phyloP scores from a whole-genome alignment of 2,113 vertebrate species.

The Mirza zaza region DNA sequence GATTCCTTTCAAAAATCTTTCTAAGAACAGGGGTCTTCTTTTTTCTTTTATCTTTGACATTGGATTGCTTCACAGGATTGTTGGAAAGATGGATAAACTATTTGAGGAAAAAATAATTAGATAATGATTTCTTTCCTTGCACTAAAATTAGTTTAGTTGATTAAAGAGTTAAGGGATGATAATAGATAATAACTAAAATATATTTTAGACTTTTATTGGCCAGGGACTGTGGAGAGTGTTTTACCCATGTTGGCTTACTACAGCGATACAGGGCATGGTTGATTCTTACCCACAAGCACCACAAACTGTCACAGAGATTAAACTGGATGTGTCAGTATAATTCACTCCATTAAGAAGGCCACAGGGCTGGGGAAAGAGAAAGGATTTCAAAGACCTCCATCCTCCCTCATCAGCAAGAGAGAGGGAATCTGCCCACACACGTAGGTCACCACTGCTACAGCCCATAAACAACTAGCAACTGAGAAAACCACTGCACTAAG shows the following conservation, averaged over 20 bases:
- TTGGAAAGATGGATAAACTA: not conserved
- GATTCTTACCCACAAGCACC: too few relatives aligned
- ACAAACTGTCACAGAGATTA: too few relatives aligned
- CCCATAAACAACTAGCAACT: too few relatives aligned
- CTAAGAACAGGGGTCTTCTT: not conserved
- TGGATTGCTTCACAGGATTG: not conserved
- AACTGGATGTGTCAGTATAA: too few relatives aligned
- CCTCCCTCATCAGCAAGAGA: too few relatives aligned
- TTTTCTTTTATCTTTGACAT: not conserved
- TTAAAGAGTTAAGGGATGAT: conserved; percentile 31
- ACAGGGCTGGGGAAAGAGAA: too few relatives aligned
- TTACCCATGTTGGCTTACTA: not conserved
- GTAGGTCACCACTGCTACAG: too few relatives aligned
- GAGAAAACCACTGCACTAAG: too few relatives aligned
- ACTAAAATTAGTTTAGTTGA: not conserved
- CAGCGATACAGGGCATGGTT: not conserved
- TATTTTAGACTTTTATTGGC: not conserved
- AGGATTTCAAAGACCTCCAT: too few relatives aligned
- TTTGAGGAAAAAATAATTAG: not conserved
- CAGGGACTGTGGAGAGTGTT: not conserved
- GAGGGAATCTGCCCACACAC: too few relatives aligned
- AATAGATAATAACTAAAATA: not conserved
- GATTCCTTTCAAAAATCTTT: not conserved
- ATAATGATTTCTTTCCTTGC: not conserved
- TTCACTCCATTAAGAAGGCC: too few relatives aligned